Evolutionary conservation across 2,888 invertebrate genomes (phyloP).

Genomic region (Petrophora chlorosata): DNA sequence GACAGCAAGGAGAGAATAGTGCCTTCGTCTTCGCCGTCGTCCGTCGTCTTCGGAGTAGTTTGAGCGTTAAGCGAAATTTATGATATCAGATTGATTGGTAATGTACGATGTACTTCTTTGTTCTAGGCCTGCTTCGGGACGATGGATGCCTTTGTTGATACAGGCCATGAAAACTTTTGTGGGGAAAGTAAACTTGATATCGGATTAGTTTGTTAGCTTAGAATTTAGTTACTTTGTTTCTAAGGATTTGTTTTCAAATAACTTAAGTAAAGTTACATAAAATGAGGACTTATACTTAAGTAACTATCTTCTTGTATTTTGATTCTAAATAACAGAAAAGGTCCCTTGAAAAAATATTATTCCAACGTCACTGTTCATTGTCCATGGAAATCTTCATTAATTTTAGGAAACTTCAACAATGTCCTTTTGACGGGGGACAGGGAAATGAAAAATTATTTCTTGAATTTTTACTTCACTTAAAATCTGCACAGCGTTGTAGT

Average conservation of each 20-base stretch:
- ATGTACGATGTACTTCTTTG: conserved; percentile 38
- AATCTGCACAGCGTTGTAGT: conserved; percentile 81
- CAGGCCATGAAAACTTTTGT: conserved; percentile 1
- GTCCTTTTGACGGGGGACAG: conserved; percentile 60
- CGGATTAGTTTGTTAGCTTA: not conserved
- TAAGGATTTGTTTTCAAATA: too few species aligned
- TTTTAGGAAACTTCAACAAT: conserved; percentile 66
- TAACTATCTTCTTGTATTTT: not conserved
- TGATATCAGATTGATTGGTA: conserved; percentile 66
- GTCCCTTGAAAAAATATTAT: conserved; percentile 32
- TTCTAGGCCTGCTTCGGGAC: conserved; percentile 24
- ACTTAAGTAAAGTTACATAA: not conserved
- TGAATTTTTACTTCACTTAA: conserved; percentile 79
- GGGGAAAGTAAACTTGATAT: not conserved
- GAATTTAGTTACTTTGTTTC: not conserved
- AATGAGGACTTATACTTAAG: not conserved
- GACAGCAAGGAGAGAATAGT: conserved; percentile 75
- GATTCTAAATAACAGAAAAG: conserved; percentile 3
- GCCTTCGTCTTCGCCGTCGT: conserved; percentile 58
- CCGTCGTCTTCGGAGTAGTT: conserved; percentile 63
- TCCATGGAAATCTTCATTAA: conserved; percentile 67
- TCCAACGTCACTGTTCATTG: conserved; percentile 44
- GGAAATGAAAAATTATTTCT: conserved; percentile 77
- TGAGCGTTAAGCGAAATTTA: conserved; percentile 71
- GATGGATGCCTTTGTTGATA: conserved; percentile 28